A percentile compares a stretch with the other conserved stretches of the same genome.
These are phyloP conservation scores for Ondatra zibethicus DNA, from an alignment of 2,113 vertebrate species.

Conservation along the genomic window DNA sequence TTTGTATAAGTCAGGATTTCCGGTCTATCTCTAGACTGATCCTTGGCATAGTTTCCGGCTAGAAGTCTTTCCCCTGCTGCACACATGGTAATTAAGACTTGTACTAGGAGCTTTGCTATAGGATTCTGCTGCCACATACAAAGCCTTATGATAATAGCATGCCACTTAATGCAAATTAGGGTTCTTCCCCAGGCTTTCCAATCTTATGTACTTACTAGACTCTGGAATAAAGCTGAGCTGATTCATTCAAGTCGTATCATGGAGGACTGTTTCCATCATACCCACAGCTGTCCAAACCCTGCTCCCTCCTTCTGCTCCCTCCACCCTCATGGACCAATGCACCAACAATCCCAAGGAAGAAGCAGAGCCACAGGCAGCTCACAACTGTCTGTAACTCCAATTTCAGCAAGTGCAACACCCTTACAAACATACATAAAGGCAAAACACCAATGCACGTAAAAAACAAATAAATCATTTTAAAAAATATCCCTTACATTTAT, in stretches of 20 bases:
- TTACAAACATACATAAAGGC: not conserved
- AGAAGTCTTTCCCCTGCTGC: not conserved
- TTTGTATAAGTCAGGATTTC: not conserved
- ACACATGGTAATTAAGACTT: not conserved
- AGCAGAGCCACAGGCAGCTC: not conserved
- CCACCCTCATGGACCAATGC: not conserved
- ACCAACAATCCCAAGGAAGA: not conserved
- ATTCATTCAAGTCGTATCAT: too few species aligned
- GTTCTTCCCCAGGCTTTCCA: not conserved
- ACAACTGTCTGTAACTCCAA: not conserved
- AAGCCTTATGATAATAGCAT: too few species aligned
- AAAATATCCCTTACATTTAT: not conserved
- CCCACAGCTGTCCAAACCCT: not conserved
- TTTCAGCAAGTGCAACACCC: not conserved
- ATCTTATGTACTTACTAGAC: not conserved
- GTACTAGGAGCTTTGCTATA: not conserved
- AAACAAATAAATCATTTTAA: not conserved
- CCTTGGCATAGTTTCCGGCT: not conserved
- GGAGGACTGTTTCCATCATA: too few species aligned
- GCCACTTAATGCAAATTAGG: too few species aligned
- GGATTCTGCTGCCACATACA: too few species aligned
- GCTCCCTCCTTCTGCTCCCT: not conserved
- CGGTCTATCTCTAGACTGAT: not conserved
- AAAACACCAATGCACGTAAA: not conserved
- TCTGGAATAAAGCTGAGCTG: too few species aligned